Conservation (phyloP, 1,140 invertebrate genomes). For the Zaprionus camerounensis region DNA sequence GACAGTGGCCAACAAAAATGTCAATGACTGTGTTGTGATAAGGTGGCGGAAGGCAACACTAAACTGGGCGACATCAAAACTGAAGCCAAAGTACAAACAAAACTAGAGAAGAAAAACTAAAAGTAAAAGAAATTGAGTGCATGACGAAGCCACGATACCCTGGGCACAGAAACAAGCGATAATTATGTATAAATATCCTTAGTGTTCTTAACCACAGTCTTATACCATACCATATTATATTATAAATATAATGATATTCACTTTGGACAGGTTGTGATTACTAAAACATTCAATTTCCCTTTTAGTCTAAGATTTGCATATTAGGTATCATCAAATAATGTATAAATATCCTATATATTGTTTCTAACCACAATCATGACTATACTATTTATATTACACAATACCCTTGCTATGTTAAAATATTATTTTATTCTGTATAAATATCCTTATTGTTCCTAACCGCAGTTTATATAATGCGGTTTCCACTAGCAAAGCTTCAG, state of each 20-base stretch:
- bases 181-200: neutral
- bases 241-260: neutral
- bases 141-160: neutral
- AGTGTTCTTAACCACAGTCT: neutral
- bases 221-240: neutral
- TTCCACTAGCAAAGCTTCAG: no score
- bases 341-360: no score
- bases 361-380: no score
- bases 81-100: slow-evolving; percentile 17
- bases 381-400: no score
- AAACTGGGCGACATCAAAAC: slow-evolving; percentile 21
- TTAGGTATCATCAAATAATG: no score
- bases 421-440: neutral
- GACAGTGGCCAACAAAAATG: slow-evolving; percentile 58
- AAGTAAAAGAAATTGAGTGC: neutral
- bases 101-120: slow-evolving; percentile 21
- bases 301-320: no score
- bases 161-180: neutral
- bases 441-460: neutral
- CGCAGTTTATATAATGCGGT: no score
- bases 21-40: slow-evolving; percentile 59
- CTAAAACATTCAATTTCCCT: no score
- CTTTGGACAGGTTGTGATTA: no score
- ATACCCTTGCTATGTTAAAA: no score
- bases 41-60: slow-evolving; percentile 36